Percentiles rank a stretch among this genome's conserved stretches.
phyloP scores from a whole-genome alignment of 1,140 invertebrate species.

The Bombyx mandarina region DNA sequence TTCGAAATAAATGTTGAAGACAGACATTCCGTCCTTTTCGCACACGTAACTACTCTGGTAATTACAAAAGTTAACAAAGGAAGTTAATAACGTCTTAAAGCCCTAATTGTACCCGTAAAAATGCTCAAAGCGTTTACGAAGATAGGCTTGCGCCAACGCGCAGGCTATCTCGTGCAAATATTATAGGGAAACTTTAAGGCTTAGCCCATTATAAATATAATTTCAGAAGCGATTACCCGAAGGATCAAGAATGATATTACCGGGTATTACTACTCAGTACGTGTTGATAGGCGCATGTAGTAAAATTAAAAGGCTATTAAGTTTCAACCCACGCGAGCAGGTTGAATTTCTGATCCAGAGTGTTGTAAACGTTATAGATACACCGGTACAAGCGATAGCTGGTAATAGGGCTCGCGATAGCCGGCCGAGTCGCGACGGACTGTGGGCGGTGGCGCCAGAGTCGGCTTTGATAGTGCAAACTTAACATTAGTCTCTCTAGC shows the following conservation, averaged over 20 bases:
- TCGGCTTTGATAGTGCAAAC: conserved; percentile 43
- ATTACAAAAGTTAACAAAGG: no score
- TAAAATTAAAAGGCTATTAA: conserved; percentile 62
- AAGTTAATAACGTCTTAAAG: no score
- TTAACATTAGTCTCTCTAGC: conserved; percentile 37
- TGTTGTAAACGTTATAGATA: conserved; percentile 18
- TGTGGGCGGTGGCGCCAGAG: conserved; percentile 58
- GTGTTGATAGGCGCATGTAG: conserved; percentile 43
- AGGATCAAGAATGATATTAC: conserved; percentile 34
- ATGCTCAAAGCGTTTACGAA: no score
- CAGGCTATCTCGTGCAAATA: conserved; percentile 11
- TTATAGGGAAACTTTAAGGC: conserved; percentile 11
- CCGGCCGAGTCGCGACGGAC: conserved; percentile 31
- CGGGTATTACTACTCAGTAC: conserved; percentile 32
- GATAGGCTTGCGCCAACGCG: no score
- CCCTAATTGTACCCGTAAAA: no score
- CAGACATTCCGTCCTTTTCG: no score
- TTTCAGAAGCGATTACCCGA: conserved; percentile 21
- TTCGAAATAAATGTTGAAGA: no score
- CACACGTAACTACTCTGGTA: no score
- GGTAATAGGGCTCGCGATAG: conserved; percentile 48
- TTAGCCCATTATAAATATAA: conserved; percentile 14
- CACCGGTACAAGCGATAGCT: conserved; percentile 21
- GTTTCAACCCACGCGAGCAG: conserved; percentile 48
- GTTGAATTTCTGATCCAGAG: conserved; percentile 37